Base-by-base conservation (phyloP, 2,113 vertebrate species). In the Plotosus lineatus region DNA sequence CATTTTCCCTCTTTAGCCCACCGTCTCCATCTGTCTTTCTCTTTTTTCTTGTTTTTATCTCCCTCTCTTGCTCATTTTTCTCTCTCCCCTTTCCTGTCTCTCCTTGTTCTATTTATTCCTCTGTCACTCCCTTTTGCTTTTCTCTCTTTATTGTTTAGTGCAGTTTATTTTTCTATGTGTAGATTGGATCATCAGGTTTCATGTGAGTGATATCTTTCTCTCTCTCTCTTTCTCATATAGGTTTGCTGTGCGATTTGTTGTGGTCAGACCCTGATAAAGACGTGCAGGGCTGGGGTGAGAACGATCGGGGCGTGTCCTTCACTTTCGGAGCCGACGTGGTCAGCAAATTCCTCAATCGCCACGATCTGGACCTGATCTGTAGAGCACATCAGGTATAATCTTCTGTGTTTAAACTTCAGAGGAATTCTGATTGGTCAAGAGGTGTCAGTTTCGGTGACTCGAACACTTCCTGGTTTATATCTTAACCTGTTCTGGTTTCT, bases 201-300 rank as follows among this genome's bases (percentile, higher is more conserved):
- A 8, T 55, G 51, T 56, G 23, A n/a, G n/a, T n/a, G n/a, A n/a
- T n/a, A n/a, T n/a, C 19, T 51, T 9, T 28, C 12, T 31, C 28
- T 31, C 26, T 33, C 12, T 28, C 12, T 31, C 11, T 6, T 15
- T 17, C 26, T 61, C 14, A 12, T 74, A 10, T 53, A 99, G 97
- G 97, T 82, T 94, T 99, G 87, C 95, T 99, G 68, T 99, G 97
- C 91, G 97, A 99, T 92, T 90, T 99, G 77, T 88, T 99, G 90
- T 99, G 97, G 97, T 99, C 97, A 56, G 97, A 99, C 89, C 97
- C 97, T 68, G 97, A 99, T 91, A 99, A 99, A 84, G 97, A 99
- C 73, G 97, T 99, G 15, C 97, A 99, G 89, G 97, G 97, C 40
- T 99, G 97, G 97, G 97, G 97, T 82, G 97, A 99, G 92, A 99